Base-by-base conservation (phyloP, 2,113 vertebrate genomes). In the Lynx canadensis region DNA sequence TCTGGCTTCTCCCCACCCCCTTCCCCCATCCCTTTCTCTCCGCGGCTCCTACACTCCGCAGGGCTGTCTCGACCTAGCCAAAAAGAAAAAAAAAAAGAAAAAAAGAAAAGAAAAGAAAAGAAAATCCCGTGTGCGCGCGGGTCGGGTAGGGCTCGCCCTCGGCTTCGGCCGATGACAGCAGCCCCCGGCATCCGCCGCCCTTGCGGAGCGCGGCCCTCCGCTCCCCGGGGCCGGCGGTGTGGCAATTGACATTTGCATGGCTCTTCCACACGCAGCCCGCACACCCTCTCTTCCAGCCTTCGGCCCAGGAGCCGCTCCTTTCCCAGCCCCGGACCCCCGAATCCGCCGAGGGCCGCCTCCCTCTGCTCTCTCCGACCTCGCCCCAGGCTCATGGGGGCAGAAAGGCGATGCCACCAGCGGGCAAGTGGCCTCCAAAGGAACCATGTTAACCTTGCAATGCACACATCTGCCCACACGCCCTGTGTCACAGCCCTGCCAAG, bases 361-460 rank as follows among this genome's bases (percentile, higher is more conserved):
- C 45, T 89, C 52, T 15, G 80, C 52, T 88, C 87, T 65, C 65
- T 91, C 55, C 73, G 50, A 87, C 73, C 74, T 73, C 57, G 73
- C n/a, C 73, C 65, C 25, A 13, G 41, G 94, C 89, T 87, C 57
- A 16, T 18, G 41, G 60, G 84, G 74, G 48, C 76, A 81, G 66
- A 48, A 65, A 88, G 91, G 94, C 92, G 95, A 96, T 65, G 92
- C 82, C 94, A 78, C 48, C 76, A 57, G 87, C 65, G 66, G 65
- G 93, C 95, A 96, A 97, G 96, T 29, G 90, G 97, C 94, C 74
- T 92, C 96, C 73, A 7, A 81, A 92, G 89, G 68, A 95, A 97
- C 97, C 98, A 97, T 96, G 93, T 95, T 97, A 92, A 97, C 98
- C 97, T 97, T 97, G 97, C 96, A 31, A 52, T 21, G 84, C 81